Percentiles rank a stretch among this genome's conserved stretches.
Conservation (phyloP, 1,140 invertebrate species). For the Drosophila fuyamai region DNA sequence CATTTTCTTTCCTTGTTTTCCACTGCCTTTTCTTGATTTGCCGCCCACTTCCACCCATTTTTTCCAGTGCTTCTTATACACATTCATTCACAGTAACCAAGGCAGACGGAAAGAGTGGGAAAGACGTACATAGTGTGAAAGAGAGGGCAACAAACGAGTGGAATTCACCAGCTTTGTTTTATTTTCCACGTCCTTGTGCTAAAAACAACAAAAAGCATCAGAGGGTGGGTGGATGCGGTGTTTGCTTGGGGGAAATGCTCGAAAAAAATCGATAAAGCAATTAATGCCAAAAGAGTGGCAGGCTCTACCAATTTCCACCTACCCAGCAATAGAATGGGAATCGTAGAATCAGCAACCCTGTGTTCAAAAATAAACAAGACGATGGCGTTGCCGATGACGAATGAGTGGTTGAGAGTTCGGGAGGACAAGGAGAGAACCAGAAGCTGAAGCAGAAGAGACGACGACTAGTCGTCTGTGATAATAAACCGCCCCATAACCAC, state of each 20-base stretch:
- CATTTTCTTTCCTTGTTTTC: slow-evolving; percentile 49
- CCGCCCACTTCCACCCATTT: neutral
- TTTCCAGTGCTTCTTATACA: slow-evolving; percentile 34
- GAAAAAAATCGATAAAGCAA: slow-evolving; percentile 78
- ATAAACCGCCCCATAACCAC: slow-evolving; percentile 36
- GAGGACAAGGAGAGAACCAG: slow-evolving; percentile 8
- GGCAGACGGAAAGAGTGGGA: slow-evolving; percentile 31
- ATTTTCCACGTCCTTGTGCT: slow-evolving; percentile 73
- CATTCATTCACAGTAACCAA: slow-evolving; percentile 71
- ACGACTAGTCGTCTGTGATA: slow-evolving; percentile 45
- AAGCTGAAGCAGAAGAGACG: slow-evolving; percentile 15
- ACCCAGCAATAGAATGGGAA: slow-evolving; percentile 29
- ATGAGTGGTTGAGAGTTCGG: neutral
- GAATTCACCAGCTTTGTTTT: slow-evolving; percentile 33
- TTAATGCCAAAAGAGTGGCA: slow-evolving; percentile 76
- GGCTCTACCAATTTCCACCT: slow-evolving; percentile 43
- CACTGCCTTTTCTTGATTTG: slow-evolving; percentile 13
- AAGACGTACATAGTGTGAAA: slow-evolving; percentile 2
- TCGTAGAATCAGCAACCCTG: slow-evolving; percentile 44
- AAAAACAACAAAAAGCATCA: slow-evolving; percentile 65
- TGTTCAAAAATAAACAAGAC: slow-evolving; percentile 69
- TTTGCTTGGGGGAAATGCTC: slow-evolving; percentile 42
- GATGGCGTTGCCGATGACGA: slow-evolving; percentile 17
- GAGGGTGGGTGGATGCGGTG: slow-evolving; percentile 11
- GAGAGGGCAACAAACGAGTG: slow-evolving; percentile 22